These are phyloP conservation scores for Caenorhabditis imperialis DNA, from an alignment of 2,888 invertebrate species.

Conservation along the genomic window DNA sequence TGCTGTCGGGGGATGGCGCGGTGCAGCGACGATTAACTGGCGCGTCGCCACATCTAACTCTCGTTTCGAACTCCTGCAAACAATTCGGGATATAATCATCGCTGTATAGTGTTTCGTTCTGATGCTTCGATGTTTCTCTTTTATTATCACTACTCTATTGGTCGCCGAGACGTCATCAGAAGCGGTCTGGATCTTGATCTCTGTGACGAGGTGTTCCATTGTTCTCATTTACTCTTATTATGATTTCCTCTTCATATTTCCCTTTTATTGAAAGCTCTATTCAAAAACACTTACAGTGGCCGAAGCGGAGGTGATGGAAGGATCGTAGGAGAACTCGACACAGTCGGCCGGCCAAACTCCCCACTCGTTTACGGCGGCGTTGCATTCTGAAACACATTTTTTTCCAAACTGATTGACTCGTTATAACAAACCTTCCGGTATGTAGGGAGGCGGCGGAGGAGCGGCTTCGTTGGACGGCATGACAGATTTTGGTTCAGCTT, in stretches of 20 bases:
- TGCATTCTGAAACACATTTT: constrained; percentile 29
- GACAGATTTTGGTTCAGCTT: constrained; percentile 27
- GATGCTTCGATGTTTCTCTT: too few relatives aligned
- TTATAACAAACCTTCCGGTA: constrained; percentile 28
- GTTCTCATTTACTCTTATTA: too few relatives aligned
- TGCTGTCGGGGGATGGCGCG: constrained; percentile 57
- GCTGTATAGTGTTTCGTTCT: not conserved
- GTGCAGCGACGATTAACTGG: constrained; percentile 56
- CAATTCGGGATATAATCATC: too few relatives aligned
- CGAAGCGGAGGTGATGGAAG: constrained; percentile 35
- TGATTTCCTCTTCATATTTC: too few relatives aligned
- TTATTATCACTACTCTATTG: too few relatives aligned
- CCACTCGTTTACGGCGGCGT: constrained; percentile 60
- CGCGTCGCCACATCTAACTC: constrained; percentile 66
- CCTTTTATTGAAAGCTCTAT: too few relatives aligned
- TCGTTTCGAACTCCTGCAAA: constrained; percentile 57
- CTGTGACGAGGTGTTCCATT: too few relatives aligned
- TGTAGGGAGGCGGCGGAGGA: constrained; percentile 34
- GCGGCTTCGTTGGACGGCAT: constrained; percentile 24
- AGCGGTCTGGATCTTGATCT: too few relatives aligned
- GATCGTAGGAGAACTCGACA: constrained; percentile 32
- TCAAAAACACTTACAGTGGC: constrained; percentile 47
- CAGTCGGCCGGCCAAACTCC: constrained; percentile 60
- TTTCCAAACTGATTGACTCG: not conserved
- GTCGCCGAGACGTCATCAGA: too few relatives aligned